Evolutionary conservation across 2,113 vertebrate genomes (phyloP).

Genomic region (Mobula hypostoma): DNA sequence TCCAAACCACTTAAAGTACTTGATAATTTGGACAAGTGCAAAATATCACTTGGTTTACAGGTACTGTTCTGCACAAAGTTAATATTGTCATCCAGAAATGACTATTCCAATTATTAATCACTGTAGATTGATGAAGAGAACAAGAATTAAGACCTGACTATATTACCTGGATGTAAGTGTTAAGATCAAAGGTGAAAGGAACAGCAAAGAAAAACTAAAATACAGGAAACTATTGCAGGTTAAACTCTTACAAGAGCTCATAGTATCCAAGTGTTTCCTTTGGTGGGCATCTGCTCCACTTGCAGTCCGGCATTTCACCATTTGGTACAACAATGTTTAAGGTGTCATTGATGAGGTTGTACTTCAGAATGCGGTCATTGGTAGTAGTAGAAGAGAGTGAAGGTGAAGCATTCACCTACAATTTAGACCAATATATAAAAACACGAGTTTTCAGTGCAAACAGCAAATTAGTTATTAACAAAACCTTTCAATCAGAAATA

Average conservation of each 20-base stretch:
- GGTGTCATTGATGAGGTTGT: conserved; percentile 39
- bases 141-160: neutral
- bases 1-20: neutral
- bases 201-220: neutral
- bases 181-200: no score
- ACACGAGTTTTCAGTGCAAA: neutral
- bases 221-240: neutral
- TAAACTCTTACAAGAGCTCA: conserved; percentile 35
- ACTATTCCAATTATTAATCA: neutral
- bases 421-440: neutral
- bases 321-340: conserved; percentile 38
- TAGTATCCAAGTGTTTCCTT: conserved; percentile 37
- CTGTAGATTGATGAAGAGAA: no score
- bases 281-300: conserved; percentile 29
- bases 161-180: neutral
- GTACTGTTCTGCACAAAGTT: neutral
- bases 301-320: conserved; percentile 30
- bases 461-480: neutral
- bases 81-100: neutral
- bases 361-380: conserved; percentile 40
- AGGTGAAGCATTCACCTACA: conserved; percentile 39
- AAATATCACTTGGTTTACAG: neutral
- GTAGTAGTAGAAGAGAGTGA: conserved; percentile 39
- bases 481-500: neutral
- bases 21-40: neutral